Conservation (phyloP, 2,888 invertebrate genomes). For the Gryllus longicercus region DNA sequence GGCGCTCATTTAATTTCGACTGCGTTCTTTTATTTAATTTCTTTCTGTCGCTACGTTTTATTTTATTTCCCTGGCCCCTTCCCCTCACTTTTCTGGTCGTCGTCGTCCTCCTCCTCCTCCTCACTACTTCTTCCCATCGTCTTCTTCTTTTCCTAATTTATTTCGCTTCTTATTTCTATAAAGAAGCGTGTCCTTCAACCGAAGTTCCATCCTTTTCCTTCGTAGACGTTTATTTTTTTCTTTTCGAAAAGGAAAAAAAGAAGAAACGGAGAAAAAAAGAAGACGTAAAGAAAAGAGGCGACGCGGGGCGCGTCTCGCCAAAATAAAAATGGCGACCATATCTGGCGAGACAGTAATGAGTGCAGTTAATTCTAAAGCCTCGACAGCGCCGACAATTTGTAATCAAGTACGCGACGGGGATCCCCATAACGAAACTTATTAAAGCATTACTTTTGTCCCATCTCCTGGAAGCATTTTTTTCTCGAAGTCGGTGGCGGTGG, state of each 20-base stretch:
- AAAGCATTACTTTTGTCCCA: too few relatives aligned
- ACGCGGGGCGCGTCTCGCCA: background rate
- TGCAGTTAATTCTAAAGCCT: slow-evolving; percentile 8
- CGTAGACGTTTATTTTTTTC: background rate
- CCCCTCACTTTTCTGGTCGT: background rate
- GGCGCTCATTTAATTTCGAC: slow-evolving; percentile 9
- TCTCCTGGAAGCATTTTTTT: too few relatives aligned
- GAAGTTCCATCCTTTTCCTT: background rate
- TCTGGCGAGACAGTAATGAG: slow-evolving; percentile 10
- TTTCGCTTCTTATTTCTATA: slow-evolving; percentile 9
- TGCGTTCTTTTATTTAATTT: slow-evolving; percentile 10
- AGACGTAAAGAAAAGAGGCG: background rate
- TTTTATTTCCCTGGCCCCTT: background rate
- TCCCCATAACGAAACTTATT: too few relatives aligned
- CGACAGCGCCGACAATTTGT: background rate
- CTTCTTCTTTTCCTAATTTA: background rate
- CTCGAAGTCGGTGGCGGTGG: too few relatives aligned
- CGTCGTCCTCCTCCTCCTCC: background rate
- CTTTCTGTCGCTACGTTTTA: background rate
- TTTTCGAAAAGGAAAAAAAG: too few relatives aligned
- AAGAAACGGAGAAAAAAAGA: background rate
- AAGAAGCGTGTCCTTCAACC: slow-evolving; percentile 6
- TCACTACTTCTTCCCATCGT: background rate
- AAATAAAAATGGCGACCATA: slow-evolving; percentile 17
- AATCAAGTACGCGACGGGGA: background rate